A percentile compares a stretch with the other conserved stretches of the same genome.
Conservation (phyloP, 1,140 invertebrate genomes). For the Scaptodrosophila lebanonensis region DNA sequence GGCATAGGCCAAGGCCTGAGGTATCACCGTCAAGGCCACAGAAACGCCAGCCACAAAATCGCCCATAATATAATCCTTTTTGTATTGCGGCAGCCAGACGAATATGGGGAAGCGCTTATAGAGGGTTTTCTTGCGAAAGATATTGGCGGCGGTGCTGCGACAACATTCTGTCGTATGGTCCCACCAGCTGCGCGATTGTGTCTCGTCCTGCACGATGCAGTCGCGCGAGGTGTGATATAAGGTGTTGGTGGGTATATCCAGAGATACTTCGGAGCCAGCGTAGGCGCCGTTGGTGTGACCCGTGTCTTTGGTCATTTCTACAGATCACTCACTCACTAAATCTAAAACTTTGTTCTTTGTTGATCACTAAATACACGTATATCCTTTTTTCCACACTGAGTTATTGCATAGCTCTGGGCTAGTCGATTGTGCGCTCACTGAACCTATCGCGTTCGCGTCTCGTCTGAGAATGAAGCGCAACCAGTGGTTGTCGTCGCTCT, state of each 20-base stretch:
- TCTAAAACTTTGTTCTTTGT: background rate
- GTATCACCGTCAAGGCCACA: constrained; percentile 90
- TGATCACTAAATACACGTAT: too few species aligned
- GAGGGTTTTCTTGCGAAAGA: constrained; percentile 81
- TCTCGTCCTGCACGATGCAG: constrained; percentile 61
- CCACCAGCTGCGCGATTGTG: constrained; percentile 19
- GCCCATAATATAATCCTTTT: constrained; percentile 80
- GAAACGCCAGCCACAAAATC: constrained; percentile 92
- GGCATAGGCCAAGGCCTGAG: constrained; percentile 90
- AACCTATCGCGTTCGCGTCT: constrained; percentile 52
- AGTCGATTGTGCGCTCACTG: constrained; percentile 23
- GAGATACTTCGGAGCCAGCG: constrained; percentile 57
- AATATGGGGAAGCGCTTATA: constrained; percentile 85
- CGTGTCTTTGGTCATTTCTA: constrained; percentile 22
- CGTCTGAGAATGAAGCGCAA: constrained; percentile 50
- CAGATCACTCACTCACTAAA: constrained; percentile 22
- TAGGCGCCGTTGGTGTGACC: constrained; percentile 55
- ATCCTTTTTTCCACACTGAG: too few species aligned
- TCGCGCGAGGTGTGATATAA: constrained; percentile 64
- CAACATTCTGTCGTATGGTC: constrained; percentile 18
- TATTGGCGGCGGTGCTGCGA: constrained; percentile 48
- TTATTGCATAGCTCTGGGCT: too few species aligned
- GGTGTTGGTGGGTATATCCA: constrained; percentile 68
- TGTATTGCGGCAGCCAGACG: constrained; percentile 87
- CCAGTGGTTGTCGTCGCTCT: background rate